Evolutionary conservation across 1,140 invertebrate species (phyloP), one percentile per base, ranked within the genome.

Genomic region (Physella acuta): DNA sequence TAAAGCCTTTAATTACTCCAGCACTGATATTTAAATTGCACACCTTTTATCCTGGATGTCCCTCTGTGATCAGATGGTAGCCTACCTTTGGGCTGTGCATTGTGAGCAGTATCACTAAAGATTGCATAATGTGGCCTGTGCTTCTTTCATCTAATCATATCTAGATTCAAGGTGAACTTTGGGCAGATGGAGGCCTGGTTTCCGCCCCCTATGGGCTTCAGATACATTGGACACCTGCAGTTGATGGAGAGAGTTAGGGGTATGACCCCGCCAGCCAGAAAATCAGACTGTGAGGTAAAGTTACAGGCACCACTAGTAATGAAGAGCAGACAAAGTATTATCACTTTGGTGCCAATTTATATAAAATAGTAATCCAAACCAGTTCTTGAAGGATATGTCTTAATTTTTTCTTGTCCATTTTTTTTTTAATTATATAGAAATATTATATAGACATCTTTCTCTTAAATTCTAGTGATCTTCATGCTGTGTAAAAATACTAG

Each of bases 81-180:
- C n/a, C n/a, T n/a, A n/a, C n/a, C n/a, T n/a, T n/a, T n/a, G n/a
- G 20, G 39, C 39, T 44, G 39, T 11, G 37, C 53, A 56, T 55
- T 55, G 65, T 28, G 1, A 51, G 53, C 52, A 36, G 26, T 56
- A 51, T 56, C 49, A 52, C 62, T 55, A 30, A 28, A 52, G 36
- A 31, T 59, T 60, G 44, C 53, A 59, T 56, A 65, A 55, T 67
- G 24, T 68, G 17, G 39, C 36, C 36, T 71, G 51, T 68, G 66
- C 66, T 68, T 68, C 55, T 68, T 36, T 37, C 56, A 31, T 49
- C 39, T 67, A 37, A 36, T 49, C 66, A 34, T 60, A 11, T 52
- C n/a, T 53, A 90, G 89, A 73, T 95, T 94, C 81, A 88, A 89
- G 76, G 90, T 93, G 11, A 97, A 98, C 83, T 92, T 97, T 85